A percentile compares a stretch with the other conserved stretches of the same genome.
Evolutionary conservation across 2,797 vertebrate genomes (phyloP).

Genomic region (Helostoma temminkii): DNA sequence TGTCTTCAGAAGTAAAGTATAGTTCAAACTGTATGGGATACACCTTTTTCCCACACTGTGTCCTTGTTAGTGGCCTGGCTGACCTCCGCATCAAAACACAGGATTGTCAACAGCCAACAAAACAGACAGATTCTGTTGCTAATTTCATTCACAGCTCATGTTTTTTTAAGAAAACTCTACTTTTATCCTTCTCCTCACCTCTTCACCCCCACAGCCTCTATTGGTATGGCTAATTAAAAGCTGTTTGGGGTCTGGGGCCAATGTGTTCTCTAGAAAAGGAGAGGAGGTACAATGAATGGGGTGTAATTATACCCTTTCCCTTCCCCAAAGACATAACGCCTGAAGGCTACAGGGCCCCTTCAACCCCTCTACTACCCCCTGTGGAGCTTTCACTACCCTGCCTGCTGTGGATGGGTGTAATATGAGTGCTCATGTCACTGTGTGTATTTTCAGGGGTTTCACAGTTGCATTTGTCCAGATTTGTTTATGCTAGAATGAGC

Average conservation of each 20-base stretch:
- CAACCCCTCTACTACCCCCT: constrained; percentile 56
- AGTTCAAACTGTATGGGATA: constrained; percentile 37
- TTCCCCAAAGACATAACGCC: constrained; percentile 73
- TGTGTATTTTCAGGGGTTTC: constrained; percentile 24
- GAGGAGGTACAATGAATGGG: constrained; percentile 77
- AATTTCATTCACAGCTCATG: constrained; percentile 70
- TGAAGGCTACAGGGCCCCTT: constrained; percentile 72
- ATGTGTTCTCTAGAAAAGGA: constrained; percentile 70
- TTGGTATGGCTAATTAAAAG: constrained; percentile 80
- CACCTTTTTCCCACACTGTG: constrained; percentile 46
- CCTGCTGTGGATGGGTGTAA: constrained; percentile 39
- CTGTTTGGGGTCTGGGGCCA: constrained; percentile 81
- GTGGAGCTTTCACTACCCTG: constrained; percentile 60
- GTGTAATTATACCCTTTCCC: constrained; percentile 81
- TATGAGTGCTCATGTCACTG: constrained; percentile 33
- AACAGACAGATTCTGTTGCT: constrained; percentile 71
- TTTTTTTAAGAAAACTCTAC: constrained; percentile 62
- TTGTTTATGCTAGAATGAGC: constrained; percentile 12
- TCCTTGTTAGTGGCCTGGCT: constrained; percentile 50
- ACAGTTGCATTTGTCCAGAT: constrained; percentile 16
- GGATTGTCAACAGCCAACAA: constrained; percentile 65
- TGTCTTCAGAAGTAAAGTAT: constrained; percentile 54
- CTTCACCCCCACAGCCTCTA: constrained; percentile 41
- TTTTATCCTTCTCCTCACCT: constrained; percentile 61
- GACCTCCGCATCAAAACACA: constrained; percentile 45